Base-by-base conservation (phyloP, 2,797 vertebrate species). In the Lemur catta region DNA sequence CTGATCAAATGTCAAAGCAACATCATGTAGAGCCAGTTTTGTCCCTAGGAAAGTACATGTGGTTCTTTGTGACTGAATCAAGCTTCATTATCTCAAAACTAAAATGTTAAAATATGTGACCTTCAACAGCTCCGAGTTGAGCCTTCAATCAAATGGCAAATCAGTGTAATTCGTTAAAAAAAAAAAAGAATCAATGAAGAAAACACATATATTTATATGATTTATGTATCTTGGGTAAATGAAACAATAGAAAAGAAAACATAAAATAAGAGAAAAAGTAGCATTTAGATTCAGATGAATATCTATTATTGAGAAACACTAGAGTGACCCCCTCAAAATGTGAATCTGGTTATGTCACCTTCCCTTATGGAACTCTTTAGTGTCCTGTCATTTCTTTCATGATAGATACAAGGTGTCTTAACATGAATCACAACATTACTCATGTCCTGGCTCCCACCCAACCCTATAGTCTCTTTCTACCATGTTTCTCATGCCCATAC, bases 1-100 rank as follows among this genome's bases (percentile, higher is more conserved):
- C 84, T 95, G 89, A 96, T 95, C 96, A 97, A 96, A 97, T 97
- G 94, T 96, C 97, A 97, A 93, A 96, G 84, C 76, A 97, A 79
- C 94, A 97, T 87, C 84, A 65, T 43, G 48, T 69, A 67, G 79
- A 94, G 81, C 38, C 95, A 97, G 67, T 92, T 97, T 80, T 96
- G 52, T 95, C 84, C 89, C 75, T 59, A 63, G 81, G 35, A 93
- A 96, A 96, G 89, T 93, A 96, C 94, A 87, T 81, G 69, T 80
- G 50, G 89, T 96, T 97, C 94, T 94, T 92, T 50, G 89, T 96
- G 67, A 81, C n/a, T 94, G 26, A 96, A 46, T 93, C 91, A 96
- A 61, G 41, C 48, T 93, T 94, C 84, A 41, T 75, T 79, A 78
- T 96, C 86, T 94, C 61, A 87, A 76, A 50, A 94, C 38, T 75